Base-by-base conservation (phyloP, 2,888 invertebrate genomes). In the Abrostola tripartita region DNA sequence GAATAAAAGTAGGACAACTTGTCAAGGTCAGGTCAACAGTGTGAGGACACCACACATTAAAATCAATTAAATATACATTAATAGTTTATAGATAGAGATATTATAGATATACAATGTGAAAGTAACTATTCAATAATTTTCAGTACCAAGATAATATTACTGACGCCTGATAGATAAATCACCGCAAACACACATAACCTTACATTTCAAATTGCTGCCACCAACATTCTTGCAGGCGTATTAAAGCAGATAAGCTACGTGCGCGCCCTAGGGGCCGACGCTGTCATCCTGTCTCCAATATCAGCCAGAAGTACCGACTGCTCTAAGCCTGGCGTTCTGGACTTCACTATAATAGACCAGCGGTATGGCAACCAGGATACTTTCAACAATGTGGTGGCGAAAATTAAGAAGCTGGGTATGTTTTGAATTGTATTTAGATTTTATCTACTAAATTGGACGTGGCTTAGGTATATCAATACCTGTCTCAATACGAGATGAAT, bases 241-340 rank as follows among this genome's bases (percentile, higher is more conserved):
- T 78, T 85, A 1, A 92, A 92, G 69, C 92, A 94, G 73, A 71
- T 94, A 7, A 92, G 92, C 73, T 94, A 95, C 68, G 85, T 92
- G 0, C 85, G 89, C n/a, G 91, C 92, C 0, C 52, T 94, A 11
- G 93, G 93, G 9, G 91, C 91, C 1, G 92, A 94, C 72, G 93
- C 92, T 6, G 84, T 93, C 5, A 90, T 94, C 56, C 79, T 95
- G 42, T 94, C 95, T 0, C 82, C 93, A 0, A 55, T 94, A 54
- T 78, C 82, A 1, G 53, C 83, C 5, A 87, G 77, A 62, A 93
- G 88, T 68, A 68, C 76, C 93, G 95, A 95, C 12, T 98, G 98
- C 86, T 95, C 96, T 84, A 97, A 97, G 0, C 98, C 98, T 71
- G 98, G 98, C 60, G 96, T 97, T 40, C 90, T 96, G 0, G 95